Base-by-base conservation (phyloP, 2,888 invertebrate species). In the Actias luna region DNA sequence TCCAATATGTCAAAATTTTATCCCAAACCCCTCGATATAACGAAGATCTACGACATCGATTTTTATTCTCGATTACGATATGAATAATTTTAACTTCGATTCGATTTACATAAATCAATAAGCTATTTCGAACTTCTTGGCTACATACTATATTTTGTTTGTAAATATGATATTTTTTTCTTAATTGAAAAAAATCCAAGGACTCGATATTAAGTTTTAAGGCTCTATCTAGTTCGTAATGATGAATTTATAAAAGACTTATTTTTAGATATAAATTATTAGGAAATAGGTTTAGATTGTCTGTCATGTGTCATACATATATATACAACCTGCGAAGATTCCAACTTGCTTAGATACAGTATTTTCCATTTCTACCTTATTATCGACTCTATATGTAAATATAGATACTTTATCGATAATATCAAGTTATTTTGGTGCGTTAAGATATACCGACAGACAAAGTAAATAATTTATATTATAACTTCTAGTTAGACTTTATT, bases 161-260 rank as follows among this genome's bases (percentile, higher is more conserved):
- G 79, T 79, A 80, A 76, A 80, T 79, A 79, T 67, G 69, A 66
- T 69, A 72, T 66, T 72, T 74, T 70, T 65, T 72, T 71, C 71
- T 70, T 74, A 77, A 70, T 7, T 33, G 8, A 12, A 50, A 71
- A 82, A 79, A 80, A 84, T 88, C 82, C 84, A 82, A 79, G 85
- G 88, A 89, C 84, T 88, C 87, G 84, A 84, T 78, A 78, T 65
- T 84, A 81, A 8, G 74, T 68, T 65, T 68, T 65, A 52, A 83
- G 82, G 72, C 67, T 74, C 5, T 83, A 80, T 42, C 14, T 83
- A 80, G 78, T 66, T 67, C 72, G 39, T 84, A 85, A 25, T 62
- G 25, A 84, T 77, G 70, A 71, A 80, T 77, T 75, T 80, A 79
- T 84, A 88, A 88, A 92, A 91, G 90, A 91, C 91, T 91, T 89